Conservation (phyloP, 2,113 vertebrate species). For the Crocuta crocuta region DNA sequence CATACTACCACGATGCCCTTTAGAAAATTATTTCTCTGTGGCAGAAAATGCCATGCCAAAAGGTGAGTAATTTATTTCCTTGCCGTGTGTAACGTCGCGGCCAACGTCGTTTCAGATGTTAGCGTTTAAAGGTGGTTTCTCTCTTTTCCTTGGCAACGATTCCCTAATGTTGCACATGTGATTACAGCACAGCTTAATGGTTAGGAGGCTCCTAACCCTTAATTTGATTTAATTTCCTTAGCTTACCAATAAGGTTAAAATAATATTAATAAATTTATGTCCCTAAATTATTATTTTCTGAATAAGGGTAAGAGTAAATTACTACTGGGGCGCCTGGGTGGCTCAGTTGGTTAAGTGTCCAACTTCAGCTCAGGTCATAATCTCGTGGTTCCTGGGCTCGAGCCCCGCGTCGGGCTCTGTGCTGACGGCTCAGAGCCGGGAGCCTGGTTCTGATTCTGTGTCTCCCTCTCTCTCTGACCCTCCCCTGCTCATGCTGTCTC, state of each 20-base stretch:
- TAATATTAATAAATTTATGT: neutral
- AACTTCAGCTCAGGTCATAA: too few species aligned
- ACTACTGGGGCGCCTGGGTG: too few species aligned
- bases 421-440: too few species aligned
- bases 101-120: slow-evolving; percentile 19
- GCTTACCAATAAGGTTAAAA: neutral
- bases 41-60: slow-evolving; percentile 27
- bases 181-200: neutral
- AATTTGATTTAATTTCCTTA: slow-evolving; percentile 22
- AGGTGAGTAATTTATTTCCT: slow-evolving; percentile 65
- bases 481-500: too few species aligned
- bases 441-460: too few species aligned
- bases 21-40: slow-evolving; percentile 61
- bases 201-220: neutral
- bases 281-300: neutral
- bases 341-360: too few species aligned
- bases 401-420: too few species aligned
- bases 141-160: neutral
- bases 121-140: neutral
- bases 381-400: too few species aligned
- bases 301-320: slow-evolving; percentile 17
- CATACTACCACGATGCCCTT: slow-evolving; percentile 36
- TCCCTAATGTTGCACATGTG: neutral
- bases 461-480: too few species aligned
- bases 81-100: neutral